phyloP scores from a whole-genome alignment of 2,797 vertebrate species.

The Hemibagrus guttatus region DNA sequence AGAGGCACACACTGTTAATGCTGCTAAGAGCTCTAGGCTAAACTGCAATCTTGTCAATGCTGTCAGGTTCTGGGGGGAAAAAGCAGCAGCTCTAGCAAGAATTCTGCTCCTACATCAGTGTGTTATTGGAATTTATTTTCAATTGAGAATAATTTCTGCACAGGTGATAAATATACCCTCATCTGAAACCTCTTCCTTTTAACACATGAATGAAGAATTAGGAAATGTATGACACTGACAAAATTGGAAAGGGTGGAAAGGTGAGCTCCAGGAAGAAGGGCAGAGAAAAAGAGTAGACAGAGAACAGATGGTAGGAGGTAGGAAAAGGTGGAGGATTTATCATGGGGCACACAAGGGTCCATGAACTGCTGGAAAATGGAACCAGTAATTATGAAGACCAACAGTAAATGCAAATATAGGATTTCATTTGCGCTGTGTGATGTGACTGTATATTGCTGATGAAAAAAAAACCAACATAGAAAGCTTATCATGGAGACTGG shows the following conservation, averaged over 20 bases:
- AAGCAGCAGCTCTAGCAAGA: slow-evolving; percentile 3
- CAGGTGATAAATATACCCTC: slow-evolving; percentile 42
- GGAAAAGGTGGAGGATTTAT: slow-evolving; percentile 54
- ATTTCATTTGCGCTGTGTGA: background rate
- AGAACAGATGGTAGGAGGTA: slow-evolving; percentile 57
- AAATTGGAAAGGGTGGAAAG: slow-evolving; percentile 8
- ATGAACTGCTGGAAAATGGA: background rate
- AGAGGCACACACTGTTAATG: slow-evolving; percentile 61
- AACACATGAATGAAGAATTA: slow-evolving; percentile 41
- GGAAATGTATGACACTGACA: slow-evolving; percentile 56
- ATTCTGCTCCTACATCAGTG: slow-evolving; percentile 48
- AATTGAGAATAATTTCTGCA: slow-evolving; percentile 37
- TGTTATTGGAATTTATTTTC: slow-evolving; percentile 54
- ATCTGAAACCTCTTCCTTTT: slow-evolving; percentile 33
- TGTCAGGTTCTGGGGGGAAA: slow-evolving; percentile 37
- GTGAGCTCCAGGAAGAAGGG: slow-evolving; percentile 29
- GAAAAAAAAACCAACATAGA: background rate
- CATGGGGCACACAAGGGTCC: slow-evolving; percentile 42
- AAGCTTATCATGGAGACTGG: slow-evolving; percentile 8
- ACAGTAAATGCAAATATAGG: slow-evolving; percentile 9
- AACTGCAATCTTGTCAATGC: slow-evolving; percentile 61
- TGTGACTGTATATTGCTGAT: background rate
- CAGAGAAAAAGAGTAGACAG: slow-evolving; percentile 50
- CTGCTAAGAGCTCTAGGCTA: slow-evolving; percentile 62
- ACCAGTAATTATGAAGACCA: background rate